phyloP scores from a whole-genome alignment of 2,888 invertebrate genomes.

The Heliconius cydno region DNA sequence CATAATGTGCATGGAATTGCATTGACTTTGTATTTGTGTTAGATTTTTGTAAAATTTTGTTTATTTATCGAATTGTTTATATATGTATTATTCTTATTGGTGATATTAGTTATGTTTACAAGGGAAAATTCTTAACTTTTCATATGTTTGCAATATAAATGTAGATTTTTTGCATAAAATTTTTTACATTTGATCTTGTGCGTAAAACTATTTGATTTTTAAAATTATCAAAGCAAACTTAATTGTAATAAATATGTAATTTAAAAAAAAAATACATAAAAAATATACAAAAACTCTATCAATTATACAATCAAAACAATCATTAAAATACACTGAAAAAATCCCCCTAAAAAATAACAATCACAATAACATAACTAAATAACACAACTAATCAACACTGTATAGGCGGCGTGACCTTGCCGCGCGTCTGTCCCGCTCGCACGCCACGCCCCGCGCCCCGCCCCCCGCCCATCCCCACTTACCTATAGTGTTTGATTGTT shows the following conservation, averaged over 20 bases:
- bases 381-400: constrained; percentile 16
- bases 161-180: no score
- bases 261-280: neutral
- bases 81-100: neutral
- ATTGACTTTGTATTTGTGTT: constrained; percentile 17
- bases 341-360: constrained; percentile 1
- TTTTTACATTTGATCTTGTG: no score
- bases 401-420: constrained; percentile 41
- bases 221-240: no score
- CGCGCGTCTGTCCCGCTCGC: constrained; percentile 65
- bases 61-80: neutral
- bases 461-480: constrained; percentile 76
- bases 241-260: no score
- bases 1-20: constrained; percentile 34
- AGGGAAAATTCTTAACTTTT: neutral
- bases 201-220: no score
- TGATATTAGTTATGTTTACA: neutral
- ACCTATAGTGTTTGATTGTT: constrained; percentile 46
- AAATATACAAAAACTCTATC: neutral
- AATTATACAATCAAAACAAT: neutral
- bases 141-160: neutral
- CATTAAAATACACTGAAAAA: neutral
- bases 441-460: constrained; percentile 65
- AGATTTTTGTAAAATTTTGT: neutral
- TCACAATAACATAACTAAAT: constrained; percentile 7